Base-by-base conservation (phyloP, 2,888 invertebrate genomes). In the Lingula anatina region DNA sequence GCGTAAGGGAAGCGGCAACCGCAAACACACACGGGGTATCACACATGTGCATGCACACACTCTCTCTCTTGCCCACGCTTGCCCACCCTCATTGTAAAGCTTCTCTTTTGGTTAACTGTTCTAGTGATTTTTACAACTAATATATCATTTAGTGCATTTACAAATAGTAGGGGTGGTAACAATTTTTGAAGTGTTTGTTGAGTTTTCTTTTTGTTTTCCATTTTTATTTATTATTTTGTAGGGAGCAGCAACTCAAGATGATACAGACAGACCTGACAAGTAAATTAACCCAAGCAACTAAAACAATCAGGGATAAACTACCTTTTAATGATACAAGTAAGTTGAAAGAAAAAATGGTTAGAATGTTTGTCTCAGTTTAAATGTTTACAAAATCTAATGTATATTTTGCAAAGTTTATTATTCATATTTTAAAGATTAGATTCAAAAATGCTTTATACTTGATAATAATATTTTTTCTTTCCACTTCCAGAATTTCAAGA, bases 291-390 rank as follows among this genome's bases (percentile, higher is more conserved):
- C 50, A 55, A 21, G 70, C 74, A 24, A 67, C 56, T 46, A 64
- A 64, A 47, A 69, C 68, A 1, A 68, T 76, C 26, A 48, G 61
- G 20, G 68, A 71, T 46, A 74, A 72, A 52, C 54, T 76, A 37
- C 72, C 73, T 25, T 76, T 75, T 55, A 69, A 73, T 49, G 75
- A 76, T 53, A 71, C 71, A 44, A 64, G 76, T 76, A 57, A 61
- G 71, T 61, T 38, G 26, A 31, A 31, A n/a, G n/a, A 3, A 15
- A 18, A 5, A 40, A 12, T 21, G 23, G 23, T 20, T 2, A 5
- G 15, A 4, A 20, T 20, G 25, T 41, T 41, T 41, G 2, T 41
- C 15, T 39, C 18, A 21, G 7, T 12, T 5, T 24, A 41, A 15
- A 24, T 36, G 27, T 40, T 46, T 46, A 7, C 50, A 64, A 62